Evolutionary conservation across 2,888 invertebrate genomes (phyloP), one percentile per base, ranked within the genome.

Genomic region (Homarus gammarus): DNA sequence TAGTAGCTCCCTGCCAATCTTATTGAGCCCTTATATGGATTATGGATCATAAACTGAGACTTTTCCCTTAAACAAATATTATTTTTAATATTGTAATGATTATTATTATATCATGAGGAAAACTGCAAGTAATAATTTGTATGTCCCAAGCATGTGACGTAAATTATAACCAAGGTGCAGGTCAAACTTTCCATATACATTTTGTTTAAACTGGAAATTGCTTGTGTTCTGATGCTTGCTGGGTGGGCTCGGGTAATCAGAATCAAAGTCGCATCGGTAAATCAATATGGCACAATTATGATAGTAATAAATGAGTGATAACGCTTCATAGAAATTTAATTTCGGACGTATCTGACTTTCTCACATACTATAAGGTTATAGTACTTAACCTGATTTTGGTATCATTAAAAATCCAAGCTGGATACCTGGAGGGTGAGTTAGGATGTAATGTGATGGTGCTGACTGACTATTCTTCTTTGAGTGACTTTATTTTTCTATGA

Each of bases 381-480:
- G n/a, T n/a, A n/a, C 44, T 44, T 44, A n/a, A 44, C 12, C 44
- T 44, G 44, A 44, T 44, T 8, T 8, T 44, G 12, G 12, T 44
- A 44, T 44, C 44, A 18, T 56, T 10, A 49, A 56, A 22, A 33
- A 31, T 31, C 5, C 31, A 51, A 51, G 12, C 51, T 12, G 78
- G 56, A n/a, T 36, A 8, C 56, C n/a, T 10, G 12, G 31, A 56
- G 78, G 36, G 6, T 36, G 56, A 36, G 79, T 61, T 36, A 27
- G 61, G 33, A 27, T 10, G 49, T 68, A 68, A 84, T n/a, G 72
- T 72, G 56, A 84, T 84, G 84, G 84, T 84, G 84, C 84, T 84
- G 40, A 75, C 75, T 33, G 44, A 75, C 31, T 56, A 22, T 75
- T 49, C 38, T 40, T 38, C 31, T 56, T 75, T 56, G 38, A 36